Percentiles rank a stretch among this genome's conserved stretches.
These are phyloP conservation scores for Dromococcyx pavoninus DNA, from an alignment of 2,797 vertebrate species.

Conservation along the genomic window DNA sequence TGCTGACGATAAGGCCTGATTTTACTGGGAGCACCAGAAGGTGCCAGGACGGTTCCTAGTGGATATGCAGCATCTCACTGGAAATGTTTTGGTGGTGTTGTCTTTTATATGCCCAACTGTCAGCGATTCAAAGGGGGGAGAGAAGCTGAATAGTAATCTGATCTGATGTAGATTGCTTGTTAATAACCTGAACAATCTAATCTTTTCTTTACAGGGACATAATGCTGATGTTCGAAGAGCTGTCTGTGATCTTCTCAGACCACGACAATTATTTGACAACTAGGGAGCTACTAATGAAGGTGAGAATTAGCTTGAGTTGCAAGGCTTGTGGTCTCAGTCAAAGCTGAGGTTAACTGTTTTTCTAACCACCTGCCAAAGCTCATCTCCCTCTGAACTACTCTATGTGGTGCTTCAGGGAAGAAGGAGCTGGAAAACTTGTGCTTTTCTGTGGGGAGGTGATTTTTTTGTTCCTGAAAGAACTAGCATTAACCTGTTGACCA, in stretches of 20 bases:
- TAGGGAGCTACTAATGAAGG: constrained; percentile 94
- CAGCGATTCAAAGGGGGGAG: background rate
- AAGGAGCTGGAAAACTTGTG: background rate
- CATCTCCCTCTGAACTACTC: background rate
- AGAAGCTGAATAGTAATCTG: background rate
- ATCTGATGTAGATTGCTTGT: background rate
- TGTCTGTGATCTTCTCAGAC: constrained; percentile 94
- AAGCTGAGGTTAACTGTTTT: background rate
- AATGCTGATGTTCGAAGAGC: constrained; percentile 91
- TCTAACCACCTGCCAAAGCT: background rate
- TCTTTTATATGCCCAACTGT: background rate
- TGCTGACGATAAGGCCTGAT: background rate
- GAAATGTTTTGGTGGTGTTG: background rate
- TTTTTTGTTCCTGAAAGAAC: background rate
- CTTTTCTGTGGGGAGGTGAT: background rate
- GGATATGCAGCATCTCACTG: background rate
- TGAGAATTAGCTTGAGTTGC: constrained; percentile 65
- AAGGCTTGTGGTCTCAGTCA: background rate
- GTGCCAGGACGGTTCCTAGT: background rate
- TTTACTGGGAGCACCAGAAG: background rate
- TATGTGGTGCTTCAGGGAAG: background rate
- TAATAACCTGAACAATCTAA: background rate
- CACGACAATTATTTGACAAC: constrained; percentile 94
- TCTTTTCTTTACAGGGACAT: constrained; percentile 79
- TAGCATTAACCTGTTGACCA: background rate